Evolutionary conservation across 1,140 invertebrate species (phyloP).

Genomic region (Drosophila pachea): DNA sequence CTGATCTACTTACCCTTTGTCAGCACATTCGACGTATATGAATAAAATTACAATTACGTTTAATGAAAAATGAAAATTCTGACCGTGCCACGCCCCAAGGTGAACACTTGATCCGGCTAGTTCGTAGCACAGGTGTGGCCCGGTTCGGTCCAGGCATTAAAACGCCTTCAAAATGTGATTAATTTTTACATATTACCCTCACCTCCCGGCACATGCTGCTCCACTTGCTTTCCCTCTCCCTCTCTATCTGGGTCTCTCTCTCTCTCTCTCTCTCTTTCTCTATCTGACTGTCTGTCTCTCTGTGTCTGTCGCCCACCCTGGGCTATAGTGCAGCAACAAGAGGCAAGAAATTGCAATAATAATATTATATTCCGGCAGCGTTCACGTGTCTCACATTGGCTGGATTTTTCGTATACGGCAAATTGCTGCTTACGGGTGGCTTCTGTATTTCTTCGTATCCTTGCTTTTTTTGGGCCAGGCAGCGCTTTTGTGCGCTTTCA

Average conservation of each 20-base stretch:
- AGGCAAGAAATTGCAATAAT: constrained; percentile 57
- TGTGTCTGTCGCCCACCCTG: background rate
- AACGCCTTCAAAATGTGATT: constrained; percentile 70
- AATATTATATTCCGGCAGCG: constrained; percentile 47
- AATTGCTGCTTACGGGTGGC: constrained; percentile 29
- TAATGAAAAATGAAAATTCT: constrained; percentile 40
- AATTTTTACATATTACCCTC: constrained; percentile 38
- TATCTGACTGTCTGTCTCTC: too few species aligned
- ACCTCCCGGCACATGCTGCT: background rate
- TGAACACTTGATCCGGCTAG: background rate
- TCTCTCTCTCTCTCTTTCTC: too few species aligned
- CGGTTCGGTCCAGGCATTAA: constrained; percentile 43
- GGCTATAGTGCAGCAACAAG: background rate
- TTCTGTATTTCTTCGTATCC: constrained; percentile 5
- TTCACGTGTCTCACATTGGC: constrained; percentile 34
- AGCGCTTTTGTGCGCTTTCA: constrained; percentile 66
- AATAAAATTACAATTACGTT: constrained; percentile 56
- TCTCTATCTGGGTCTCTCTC: background rate
- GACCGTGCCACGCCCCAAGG: constrained; percentile 9
- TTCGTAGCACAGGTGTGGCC: constrained; percentile 20
- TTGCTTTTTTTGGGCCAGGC: constrained; percentile 8
- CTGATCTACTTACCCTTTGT: background rate
- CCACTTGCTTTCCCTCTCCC: background rate
- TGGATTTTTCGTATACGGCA: constrained; percentile 57
- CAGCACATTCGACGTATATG: background rate